Conservation (phyloP, 2,113 vertebrate species). For the Larimichthys crocea region DNA sequence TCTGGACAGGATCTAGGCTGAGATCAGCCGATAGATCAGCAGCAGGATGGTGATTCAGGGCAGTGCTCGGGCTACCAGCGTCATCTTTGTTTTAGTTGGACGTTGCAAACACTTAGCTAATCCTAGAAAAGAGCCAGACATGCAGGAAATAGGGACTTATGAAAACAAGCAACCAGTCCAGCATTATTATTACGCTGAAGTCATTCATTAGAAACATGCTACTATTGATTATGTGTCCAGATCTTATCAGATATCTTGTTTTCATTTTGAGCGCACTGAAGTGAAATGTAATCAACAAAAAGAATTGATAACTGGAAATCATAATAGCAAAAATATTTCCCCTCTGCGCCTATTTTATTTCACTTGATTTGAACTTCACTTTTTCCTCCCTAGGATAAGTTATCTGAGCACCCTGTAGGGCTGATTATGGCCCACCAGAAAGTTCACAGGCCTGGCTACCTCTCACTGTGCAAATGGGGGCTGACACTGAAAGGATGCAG, state of each 20-base stretch:
- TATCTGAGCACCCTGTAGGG: constrained; percentile 34
- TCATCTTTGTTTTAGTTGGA: constrained; percentile 85
- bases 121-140: constrained; percentile 74
- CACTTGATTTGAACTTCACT: constrained; percentile 40
- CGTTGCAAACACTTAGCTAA: constrained; percentile 68
- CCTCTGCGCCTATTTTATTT: constrained; percentile 1
- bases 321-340: constrained; percentile 24
- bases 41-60: constrained; percentile 63
- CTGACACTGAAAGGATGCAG: constrained; percentile 53
- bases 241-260: constrained; percentile 54
- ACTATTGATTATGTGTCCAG: constrained; percentile 60
- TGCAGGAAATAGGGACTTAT: constrained; percentile 77
- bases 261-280: constrained; percentile 30
- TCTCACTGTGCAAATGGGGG: constrained; percentile 41
- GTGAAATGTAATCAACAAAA: constrained; percentile 39
- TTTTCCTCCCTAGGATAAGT: constrained; percentile 33
- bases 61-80: constrained; percentile 62
- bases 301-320: constrained; percentile 8
- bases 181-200: constrained; percentile 61
- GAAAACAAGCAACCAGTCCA: constrained; percentile 74
- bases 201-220: constrained; percentile 67
- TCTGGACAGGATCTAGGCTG: constrained; percentile 86
- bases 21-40: constrained; percentile 78
- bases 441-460: constrained; percentile 16
- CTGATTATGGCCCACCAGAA: constrained; percentile 46